A percentile compares a stretch with the other conserved stretches of the same genome.
Conservation (phyloP, 2,113 vertebrate species). For the Pelodiscus sinensis region DNA sequence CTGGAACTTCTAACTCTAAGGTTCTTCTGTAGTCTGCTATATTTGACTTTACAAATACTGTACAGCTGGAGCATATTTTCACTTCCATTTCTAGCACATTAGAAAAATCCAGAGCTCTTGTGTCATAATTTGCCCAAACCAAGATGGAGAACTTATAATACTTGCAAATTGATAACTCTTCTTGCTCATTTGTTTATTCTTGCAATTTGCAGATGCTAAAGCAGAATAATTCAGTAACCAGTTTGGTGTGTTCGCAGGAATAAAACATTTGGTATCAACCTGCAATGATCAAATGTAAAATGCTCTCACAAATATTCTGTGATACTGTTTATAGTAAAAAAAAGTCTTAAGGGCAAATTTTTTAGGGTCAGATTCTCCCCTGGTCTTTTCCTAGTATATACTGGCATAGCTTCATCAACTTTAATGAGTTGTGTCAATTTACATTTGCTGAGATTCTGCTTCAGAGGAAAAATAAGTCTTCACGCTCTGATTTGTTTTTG, state of each 20-base stretch:
- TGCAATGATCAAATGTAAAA: not conserved
- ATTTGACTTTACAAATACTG: not conserved
- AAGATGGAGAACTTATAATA: slow-evolving; percentile 9
- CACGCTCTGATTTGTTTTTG: not conserved
- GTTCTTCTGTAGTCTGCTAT: not conserved
- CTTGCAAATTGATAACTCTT: slow-evolving; percentile 5
- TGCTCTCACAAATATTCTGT: not conserved
- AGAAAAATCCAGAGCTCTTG: slow-evolving; percentile 20
- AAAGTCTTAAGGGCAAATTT: not conserved
- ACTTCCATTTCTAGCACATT: not conserved
- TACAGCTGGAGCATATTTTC: slow-evolving; percentile 25
- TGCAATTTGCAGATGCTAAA: not conserved
- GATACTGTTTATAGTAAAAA: not conserved
- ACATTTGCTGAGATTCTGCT: not conserved
- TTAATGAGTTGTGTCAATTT: not conserved
- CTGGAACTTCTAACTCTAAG: too few species aligned
- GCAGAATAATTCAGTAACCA: not conserved
- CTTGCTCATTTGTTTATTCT: not conserved
- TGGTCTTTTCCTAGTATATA: not conserved
- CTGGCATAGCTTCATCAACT: not conserved
- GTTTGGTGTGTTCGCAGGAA: not conserved
- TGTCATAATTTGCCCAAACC: slow-evolving; percentile 31
- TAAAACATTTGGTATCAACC: not conserved
- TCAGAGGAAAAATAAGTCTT: not conserved
- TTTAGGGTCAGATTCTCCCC: not conserved